Conservation (phyloP, 2,113 vertebrate species). For the Siniperca knerii region DNA sequence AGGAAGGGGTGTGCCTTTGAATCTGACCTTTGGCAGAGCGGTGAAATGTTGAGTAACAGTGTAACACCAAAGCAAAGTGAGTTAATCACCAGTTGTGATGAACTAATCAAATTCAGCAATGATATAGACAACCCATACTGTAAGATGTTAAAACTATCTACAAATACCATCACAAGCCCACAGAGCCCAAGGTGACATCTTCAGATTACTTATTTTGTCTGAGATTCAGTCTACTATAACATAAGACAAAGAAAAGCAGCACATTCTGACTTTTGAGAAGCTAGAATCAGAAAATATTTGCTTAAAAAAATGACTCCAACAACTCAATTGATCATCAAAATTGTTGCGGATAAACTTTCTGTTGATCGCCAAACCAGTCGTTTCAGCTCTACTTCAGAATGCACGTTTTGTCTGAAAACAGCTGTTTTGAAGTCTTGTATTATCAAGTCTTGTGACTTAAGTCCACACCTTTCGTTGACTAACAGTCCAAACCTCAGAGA, state of each 20-base stretch:
- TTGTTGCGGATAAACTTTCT: neutral
- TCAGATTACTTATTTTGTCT: neutral
- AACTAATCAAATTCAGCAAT: too few species aligned
- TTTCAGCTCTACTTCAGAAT: too few species aligned
- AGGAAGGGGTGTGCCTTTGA: neutral
- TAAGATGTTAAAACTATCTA: neutral
- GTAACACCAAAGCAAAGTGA: neutral
- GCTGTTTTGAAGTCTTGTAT: neutral
- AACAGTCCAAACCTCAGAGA: too few species aligned
- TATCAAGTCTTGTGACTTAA: neutral
- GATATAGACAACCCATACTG: too few species aligned
- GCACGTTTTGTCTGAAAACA: too few species aligned
- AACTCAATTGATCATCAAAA: neutral
- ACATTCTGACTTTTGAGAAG: neutral
- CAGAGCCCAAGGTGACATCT: neutral
- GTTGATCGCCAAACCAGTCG: too few species aligned
- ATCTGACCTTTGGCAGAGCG: neutral
- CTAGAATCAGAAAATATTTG: neutral
- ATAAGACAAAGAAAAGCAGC: neutral
- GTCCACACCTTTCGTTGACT: neutral
- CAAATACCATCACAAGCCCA: neutral
- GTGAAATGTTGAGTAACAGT: neutral
- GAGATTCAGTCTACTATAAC: too few species aligned
- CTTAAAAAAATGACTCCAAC: neutral
- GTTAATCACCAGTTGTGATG: too few species aligned